phyloP scores from a whole-genome alignment of 2,113 vertebrate species.

The Micronisus gabar region DNA sequence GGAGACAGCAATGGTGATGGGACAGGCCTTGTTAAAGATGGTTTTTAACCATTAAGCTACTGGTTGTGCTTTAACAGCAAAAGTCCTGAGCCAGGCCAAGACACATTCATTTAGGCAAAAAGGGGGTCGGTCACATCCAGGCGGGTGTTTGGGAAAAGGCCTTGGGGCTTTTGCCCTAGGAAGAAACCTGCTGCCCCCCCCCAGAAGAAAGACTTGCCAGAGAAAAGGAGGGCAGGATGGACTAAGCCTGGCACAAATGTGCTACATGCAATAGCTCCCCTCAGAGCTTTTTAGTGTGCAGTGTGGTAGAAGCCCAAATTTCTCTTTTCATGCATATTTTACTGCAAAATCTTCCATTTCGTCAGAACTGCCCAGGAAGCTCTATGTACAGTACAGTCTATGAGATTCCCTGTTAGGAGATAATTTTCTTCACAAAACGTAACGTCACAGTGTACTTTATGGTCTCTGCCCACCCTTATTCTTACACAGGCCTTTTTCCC shows the following conservation, averaged over 20 bases:
- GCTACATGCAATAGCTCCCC: neutral
- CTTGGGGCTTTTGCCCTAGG: neutral
- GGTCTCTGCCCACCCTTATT: neutral
- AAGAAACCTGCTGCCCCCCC: neutral
- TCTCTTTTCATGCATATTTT: neutral
- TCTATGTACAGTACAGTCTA: neutral
- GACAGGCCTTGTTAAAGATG: neutral
- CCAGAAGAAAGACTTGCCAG: neutral
- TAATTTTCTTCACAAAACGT: neutral
- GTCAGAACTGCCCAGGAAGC: neutral
- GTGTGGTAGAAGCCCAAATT: neutral
- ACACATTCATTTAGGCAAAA: neutral
- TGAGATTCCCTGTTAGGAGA: neutral
- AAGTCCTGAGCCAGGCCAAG: neutral
- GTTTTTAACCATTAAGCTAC: neutral
- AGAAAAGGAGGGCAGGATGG: neutral
- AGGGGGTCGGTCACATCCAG: neutral
- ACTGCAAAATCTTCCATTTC: neutral
- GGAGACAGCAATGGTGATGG: neutral
- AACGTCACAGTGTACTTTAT: neutral
- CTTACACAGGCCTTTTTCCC: neutral
- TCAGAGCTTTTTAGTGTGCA: neutral
- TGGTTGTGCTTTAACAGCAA: neutral
- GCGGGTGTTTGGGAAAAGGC: neutral
- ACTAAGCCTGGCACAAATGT: neutral